Base-by-base conservation (phyloP, 2,113 vertebrate species). In the Chrysochloris asiatica region DNA sequence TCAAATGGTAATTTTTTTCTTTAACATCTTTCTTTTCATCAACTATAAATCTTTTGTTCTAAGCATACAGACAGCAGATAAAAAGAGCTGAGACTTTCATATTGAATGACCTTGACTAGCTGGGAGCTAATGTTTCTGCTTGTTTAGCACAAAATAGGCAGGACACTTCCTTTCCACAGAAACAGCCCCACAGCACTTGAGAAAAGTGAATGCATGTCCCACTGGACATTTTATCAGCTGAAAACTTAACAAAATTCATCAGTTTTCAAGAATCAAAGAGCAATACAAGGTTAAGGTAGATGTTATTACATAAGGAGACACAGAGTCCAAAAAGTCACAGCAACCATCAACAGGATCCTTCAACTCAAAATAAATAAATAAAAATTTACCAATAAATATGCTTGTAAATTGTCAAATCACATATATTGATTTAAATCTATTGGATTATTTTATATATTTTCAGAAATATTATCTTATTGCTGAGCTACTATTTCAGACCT, bases 1-100 rank as follows among this genome's bases (percentile, higher is more conserved):
- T 71, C 52, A n/a, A 88, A 92, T 59, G 61, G n/a, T 17, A 88
- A 65, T 83, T 47, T 90, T n/a, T 90, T 95, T 92, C 83, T 81
- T 93, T 93, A 77, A 54, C 45, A 80, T 36, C 11, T 69, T 80
- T 56, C 52, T 89, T 95, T 95, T 95, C 67, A 83, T 90, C 71
- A 89, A 77, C 52, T 83, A 14, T 45, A 19, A 28, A 4, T 84
- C 4, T 75, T 85, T 88, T 83, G 86, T 90, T 9, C 65, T 93
- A 67, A 69, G 30, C 26, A 71, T 28, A 77, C 24, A 91, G 86
- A 89, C 95, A 82, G 69, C 85, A 95, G 50, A 83, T 87, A 52
- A 94, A 92, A 94, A 84, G 67, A 75, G 22, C 38, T n/a, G 50
- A 85, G 36, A 52, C 28, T 94, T 92, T 94, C 67, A 63, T 75